These are phyloP conservation scores for Pocillopora meandrina DNA, from an alignment of 92 coral and sea anemone genomes.

Conservation along the genomic window DNA sequence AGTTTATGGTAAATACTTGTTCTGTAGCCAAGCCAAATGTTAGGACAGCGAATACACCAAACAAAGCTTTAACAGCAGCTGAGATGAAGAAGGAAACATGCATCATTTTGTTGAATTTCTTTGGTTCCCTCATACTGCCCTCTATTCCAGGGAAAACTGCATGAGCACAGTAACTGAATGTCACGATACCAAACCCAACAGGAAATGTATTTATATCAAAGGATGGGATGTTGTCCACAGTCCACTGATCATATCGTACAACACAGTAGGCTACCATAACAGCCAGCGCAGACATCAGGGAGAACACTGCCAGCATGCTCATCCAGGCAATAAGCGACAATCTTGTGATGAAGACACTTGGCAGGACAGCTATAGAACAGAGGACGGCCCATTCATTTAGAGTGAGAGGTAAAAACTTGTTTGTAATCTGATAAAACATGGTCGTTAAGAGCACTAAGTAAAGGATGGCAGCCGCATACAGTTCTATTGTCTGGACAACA, in stretches of 20 bases:
- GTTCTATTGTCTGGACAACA: conserved; percentile 78
- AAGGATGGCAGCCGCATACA: conserved; percentile 83
- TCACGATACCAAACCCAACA: conserved; percentile 84
- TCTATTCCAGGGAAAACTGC: conserved; percentile 95
- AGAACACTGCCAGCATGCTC: conserved; percentile 93
- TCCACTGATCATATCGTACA: conserved; percentile 56
- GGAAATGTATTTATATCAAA: conserved; percentile 76
- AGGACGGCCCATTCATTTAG: conserved; percentile 79
- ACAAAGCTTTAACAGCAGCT: conserved; percentile 69
- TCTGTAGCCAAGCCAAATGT: conserved; percentile 79
- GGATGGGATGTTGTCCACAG: conserved; percentile 56
- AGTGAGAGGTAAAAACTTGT: conserved; percentile 63
- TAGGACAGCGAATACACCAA: conserved; percentile 79
- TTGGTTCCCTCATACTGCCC: conserved; percentile 85
- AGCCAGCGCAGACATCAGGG: conserved; percentile 81
- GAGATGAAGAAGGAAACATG: conserved; percentile 77
- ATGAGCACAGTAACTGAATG: conserved; percentile 93
- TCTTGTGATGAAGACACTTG: conserved; percentile 80
- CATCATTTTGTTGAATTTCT: conserved; percentile 77
- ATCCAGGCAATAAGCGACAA: conserved; percentile 91
- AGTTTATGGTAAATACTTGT: conserved; percentile 83
- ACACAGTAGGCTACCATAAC: conserved; percentile 80
- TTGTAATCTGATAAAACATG: conserved; percentile 78
- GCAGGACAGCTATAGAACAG: conserved; percentile 78
- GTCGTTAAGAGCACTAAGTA: conserved; percentile 79